Percentiles rank a stretch among this genome's conserved stretches.
phyloP scores from a whole-genome alignment of 2,113 vertebrate genomes.

The Callopanchax toddi region DNA sequence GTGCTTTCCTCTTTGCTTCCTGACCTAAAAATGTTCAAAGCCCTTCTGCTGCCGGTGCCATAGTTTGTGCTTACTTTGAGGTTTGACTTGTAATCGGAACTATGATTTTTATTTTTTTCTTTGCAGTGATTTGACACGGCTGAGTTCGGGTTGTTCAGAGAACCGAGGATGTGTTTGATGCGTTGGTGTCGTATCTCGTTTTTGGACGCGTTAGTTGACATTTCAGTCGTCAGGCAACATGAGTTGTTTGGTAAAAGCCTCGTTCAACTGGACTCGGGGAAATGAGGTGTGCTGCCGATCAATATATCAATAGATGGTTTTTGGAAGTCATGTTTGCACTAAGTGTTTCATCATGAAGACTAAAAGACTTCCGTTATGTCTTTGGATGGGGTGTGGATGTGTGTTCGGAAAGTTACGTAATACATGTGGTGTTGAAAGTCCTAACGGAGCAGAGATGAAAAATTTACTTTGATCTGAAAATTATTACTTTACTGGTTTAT shows the following conservation, averaged over 20 bases:
- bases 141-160: no score
- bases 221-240: slow-evolving; percentile 35
- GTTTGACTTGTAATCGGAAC: not conserved
- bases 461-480: no score
- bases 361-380: slow-evolving; percentile 33
- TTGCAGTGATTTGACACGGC: not conserved
- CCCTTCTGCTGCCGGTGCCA: slow-evolving; percentile 1
- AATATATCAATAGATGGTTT: slow-evolving; percentile 64
- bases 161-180: not conserved
- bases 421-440: no score
- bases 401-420: slow-evolving; percentile 38
- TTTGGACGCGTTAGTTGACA: slow-evolving; percentile 36
- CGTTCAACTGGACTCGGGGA: slow-evolving; percentile 24
- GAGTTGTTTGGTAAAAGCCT: slow-evolving; percentile 59
- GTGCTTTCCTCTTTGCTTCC: not conserved
- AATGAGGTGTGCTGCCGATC: slow-evolving; percentile 35
- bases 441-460: no score
- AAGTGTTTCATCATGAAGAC: slow-evolving; percentile 41
- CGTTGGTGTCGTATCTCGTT: slow-evolving; percentile 1
- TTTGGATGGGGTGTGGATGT: not conserved
- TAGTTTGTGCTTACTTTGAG: slow-evolving; percentile 3
- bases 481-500: no score
- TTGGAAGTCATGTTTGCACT: slow-evolving; percentile 62
- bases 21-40: slow-evolving; percentile 29
- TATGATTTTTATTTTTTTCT: not conserved